Conservation (phyloP, 2,797 vertebrate species). For the Amniataba percoides region DNA sequence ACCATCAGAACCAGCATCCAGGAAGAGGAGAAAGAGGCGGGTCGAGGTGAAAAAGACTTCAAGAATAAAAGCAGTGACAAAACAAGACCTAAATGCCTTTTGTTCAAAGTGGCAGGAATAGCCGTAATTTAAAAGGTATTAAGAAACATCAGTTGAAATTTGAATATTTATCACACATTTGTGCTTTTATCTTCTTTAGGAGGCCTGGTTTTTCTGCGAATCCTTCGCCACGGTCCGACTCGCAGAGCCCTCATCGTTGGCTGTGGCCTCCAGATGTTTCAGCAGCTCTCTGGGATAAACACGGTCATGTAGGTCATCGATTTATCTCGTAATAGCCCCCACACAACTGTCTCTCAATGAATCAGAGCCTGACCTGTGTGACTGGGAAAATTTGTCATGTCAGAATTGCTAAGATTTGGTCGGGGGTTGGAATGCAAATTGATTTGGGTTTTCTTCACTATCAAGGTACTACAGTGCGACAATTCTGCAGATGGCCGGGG, state of each 20-base stretch:
- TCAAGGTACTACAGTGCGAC: slow-evolving; percentile 99
- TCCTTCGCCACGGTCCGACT: slow-evolving; percentile 89
- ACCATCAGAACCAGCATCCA: slow-evolving; percentile 91
- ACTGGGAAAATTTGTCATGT: background rate
- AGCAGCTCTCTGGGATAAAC: slow-evolving; percentile 97
- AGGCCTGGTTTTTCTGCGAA: slow-evolving; percentile 90
- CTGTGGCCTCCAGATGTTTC: slow-evolving; percentile 97
- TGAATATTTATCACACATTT: background rate
- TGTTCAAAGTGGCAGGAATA: background rate
- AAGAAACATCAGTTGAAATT: background rate
- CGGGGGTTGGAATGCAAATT: background rate
- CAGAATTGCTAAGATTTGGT: background rate
- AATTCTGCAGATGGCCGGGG: slow-evolving; percentile 98
- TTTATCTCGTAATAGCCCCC: background rate
- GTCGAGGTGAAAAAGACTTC: slow-evolving; percentile 81
- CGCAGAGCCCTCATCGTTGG: slow-evolving; percentile 94
- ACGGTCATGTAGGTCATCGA: slow-evolving; percentile 94
- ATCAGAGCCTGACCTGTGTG: background rate
- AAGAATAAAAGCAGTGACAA: background rate
- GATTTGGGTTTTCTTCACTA: background rate
- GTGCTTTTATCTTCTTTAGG: slow-evolving; percentile 70
- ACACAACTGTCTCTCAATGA: background rate
- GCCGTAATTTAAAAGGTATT: background rate
- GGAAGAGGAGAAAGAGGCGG: slow-evolving; percentile 89
- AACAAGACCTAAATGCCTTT: background rate